Evolutionary conservation across 2,888 invertebrate genomes (phyloP).

Genomic region (Argyresthia goedartella): DNA sequence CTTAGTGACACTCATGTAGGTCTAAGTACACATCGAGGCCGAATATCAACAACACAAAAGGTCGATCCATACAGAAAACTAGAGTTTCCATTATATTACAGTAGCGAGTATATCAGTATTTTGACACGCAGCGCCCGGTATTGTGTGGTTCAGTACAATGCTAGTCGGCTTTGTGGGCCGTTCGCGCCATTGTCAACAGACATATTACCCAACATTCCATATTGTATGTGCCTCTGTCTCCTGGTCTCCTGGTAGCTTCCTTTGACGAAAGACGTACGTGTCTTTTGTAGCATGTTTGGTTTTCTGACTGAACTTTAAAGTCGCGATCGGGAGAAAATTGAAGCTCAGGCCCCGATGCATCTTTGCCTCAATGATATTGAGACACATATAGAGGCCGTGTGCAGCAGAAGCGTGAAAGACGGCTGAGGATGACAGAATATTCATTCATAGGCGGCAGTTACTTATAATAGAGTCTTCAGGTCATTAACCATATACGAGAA

Average conservation of each 20-base stretch:
- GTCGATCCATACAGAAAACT: conserved; percentile 43
- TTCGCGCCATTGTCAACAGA: conserved; percentile 61
- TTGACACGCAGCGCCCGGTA: conserved; percentile 36
- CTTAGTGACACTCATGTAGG: neutral
- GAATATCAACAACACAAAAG: conserved; percentile 22
- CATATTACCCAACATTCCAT: conserved; percentile 65
- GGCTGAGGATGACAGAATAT: too few relatives aligned
- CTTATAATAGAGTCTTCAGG: too few relatives aligned
- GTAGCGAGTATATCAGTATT: conserved; percentile 31
- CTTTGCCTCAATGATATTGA: too few relatives aligned
- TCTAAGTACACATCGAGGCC: neutral
- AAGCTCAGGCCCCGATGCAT: too few relatives aligned
- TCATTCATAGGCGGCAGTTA: too few relatives aligned
- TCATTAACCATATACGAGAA: too few relatives aligned
- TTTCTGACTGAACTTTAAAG: too few relatives aligned
- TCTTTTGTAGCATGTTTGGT: neutral
- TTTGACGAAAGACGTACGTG: neutral
- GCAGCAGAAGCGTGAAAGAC: too few relatives aligned
- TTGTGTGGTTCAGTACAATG: conserved; percentile 41
- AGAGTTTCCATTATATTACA: conserved; percentile 35
- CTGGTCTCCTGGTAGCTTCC: neutral
- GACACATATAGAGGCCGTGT: too few relatives aligned
- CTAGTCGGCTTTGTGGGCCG: conserved; percentile 59
- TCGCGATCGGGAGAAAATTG: too few relatives aligned
- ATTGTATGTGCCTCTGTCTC: conserved; percentile 32